These are phyloP conservation scores for Picus viridis DNA, from an alignment of 2,797 vertebrate genomes.

Conservation along the genomic window DNA sequence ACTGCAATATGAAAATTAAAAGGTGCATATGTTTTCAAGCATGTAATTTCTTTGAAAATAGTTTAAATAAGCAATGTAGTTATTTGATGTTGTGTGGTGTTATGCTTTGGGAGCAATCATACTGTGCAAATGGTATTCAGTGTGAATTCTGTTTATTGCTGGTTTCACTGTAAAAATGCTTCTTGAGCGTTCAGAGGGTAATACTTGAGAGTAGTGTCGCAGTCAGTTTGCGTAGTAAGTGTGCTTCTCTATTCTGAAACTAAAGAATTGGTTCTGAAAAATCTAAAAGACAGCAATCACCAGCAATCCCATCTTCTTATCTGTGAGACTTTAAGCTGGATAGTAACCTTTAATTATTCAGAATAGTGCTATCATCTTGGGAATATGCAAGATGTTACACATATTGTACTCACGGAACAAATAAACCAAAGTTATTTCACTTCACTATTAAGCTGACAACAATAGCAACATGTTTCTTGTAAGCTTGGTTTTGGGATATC, in stretches of 20 bases:
- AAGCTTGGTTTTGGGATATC: neutral
- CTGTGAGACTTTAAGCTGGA: neutral
- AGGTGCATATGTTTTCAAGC: neutral
- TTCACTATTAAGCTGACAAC: neutral
- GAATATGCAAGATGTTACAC: neutral
- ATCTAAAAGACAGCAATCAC: neutral
- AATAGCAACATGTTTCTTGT: neutral
- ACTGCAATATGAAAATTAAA: neutral
- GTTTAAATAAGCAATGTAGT: neutral
- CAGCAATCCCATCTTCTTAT: neutral
- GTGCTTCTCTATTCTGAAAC: neutral
- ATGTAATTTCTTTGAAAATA: neutral
- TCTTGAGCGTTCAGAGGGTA: neutral
- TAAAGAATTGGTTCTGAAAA: neutral
- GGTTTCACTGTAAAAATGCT: neutral
- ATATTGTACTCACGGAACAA: neutral
- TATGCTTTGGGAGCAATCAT: neutral
- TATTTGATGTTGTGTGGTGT: neutral
- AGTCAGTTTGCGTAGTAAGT: neutral
- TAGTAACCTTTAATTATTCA: neutral
- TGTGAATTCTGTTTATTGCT: constrained; percentile 13
- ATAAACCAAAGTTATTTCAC: neutral
- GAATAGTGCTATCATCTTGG: neutral
- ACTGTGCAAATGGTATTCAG: neutral
- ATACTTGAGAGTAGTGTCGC: neutral